These are phyloP conservation scores for Bradypodion pumilum DNA, from an alignment of 2,797 vertebrate species.

Conservation along the genomic window DNA sequence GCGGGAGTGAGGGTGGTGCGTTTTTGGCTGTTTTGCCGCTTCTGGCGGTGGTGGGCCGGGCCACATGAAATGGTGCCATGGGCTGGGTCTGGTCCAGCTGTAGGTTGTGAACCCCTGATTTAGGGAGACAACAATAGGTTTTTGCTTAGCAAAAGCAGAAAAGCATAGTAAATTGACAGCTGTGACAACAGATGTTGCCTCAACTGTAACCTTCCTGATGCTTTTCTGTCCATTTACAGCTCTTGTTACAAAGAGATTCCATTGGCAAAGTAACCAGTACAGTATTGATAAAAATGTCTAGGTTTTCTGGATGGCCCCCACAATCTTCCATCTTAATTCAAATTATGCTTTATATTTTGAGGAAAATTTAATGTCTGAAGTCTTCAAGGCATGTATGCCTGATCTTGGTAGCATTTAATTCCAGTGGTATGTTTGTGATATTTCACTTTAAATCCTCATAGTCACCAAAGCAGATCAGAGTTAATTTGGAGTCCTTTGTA, in stretches of 20 bases:
- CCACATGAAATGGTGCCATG: too few relatives aligned
- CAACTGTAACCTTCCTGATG: slow-evolving; percentile 24
- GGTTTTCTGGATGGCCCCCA: background rate
- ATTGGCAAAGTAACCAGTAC: slow-evolving; percentile 19
- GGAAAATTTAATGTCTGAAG: background rate
- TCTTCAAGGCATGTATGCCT: background rate
- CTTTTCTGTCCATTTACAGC: slow-evolving; percentile 7
- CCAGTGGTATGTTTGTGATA: background rate
- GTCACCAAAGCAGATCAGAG: background rate
- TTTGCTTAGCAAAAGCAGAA: background rate
- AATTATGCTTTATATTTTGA: background rate
- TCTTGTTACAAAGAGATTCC: slow-evolving; percentile 29
- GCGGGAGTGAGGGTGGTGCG: too few relatives aligned
- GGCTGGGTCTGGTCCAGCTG: too few relatives aligned
- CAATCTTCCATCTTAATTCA: background rate
- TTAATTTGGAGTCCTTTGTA: background rate
- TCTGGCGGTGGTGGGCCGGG: too few relatives aligned
- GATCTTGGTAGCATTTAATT: background rate
- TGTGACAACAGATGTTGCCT: slow-evolving; percentile 24
- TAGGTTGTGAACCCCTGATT: too few relatives aligned
- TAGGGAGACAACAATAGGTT: background rate
- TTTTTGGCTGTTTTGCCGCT: background rate
- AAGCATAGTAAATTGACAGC: slow-evolving; percentile 4
- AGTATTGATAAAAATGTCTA: slow-evolving; percentile 14
- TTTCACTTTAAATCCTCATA: background rate